Evolutionary conservation across 1,140 invertebrate genomes (phyloP), one percentile per base, ranked within the genome.

Genomic region (Whitmania pigra): DNA sequence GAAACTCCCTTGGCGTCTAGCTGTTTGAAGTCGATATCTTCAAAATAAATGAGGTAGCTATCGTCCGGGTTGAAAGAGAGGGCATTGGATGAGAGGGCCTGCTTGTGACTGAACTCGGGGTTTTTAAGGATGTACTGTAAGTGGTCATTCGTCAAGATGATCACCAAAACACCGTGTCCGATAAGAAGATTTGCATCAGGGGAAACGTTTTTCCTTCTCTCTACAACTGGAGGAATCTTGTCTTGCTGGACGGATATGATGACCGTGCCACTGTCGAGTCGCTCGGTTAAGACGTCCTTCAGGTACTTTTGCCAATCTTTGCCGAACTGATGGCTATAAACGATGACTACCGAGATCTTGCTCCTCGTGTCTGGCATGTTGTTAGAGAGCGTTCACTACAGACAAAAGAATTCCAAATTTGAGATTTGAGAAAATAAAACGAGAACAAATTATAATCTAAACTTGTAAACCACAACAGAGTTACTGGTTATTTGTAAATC

Each of bases 41-140:
- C 22, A 15, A 63, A 63, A n/a, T 63, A 63, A 63, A 63, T n/a
- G 29, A 63, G 22, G 13, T 49, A 49, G 57, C 57, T 63, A n/a
- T 63, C 11, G 6, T 63, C 57, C 22, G 57, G 57, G 18, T 17
- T 22, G 29, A 63, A 63, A 25, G 57, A 25, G 22, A 63, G 29
- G 15, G 43, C 43, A 20, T 63, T 63, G 57, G 57, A 22, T 7
- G 15, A 13, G 9, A 63, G 57, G 29, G 57, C 57, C 29, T 63
- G 57, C 29, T 63, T 63, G 57, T 63, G 29, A n/a, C 57, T 63
- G 57, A 63, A 25, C 6, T 25, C 22, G 6, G 57, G 57, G 18
- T 63, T 3, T 1, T 22, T 20, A 15, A 25, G 22, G 22, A 63
- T 25, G 57, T 63, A 63, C 29, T 63, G 57, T 13, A 63, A 20